Evolutionary conservation across 2,113 vertebrate genomes (phyloP).

Genomic region (Pterophyllum scalare): DNA sequence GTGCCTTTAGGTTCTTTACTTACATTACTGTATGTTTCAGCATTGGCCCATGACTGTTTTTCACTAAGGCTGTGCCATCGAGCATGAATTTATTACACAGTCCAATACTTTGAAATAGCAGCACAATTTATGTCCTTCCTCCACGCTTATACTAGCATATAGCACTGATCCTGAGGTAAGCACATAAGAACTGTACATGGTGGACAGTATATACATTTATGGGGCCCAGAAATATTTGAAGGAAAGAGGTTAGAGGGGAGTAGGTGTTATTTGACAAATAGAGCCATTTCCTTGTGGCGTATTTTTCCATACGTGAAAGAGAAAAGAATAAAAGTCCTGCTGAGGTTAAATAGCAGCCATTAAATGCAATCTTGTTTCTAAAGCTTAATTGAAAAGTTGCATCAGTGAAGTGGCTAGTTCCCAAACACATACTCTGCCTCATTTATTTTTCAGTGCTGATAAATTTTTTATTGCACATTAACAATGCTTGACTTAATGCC

Average conservation of each 20-base stretch:
- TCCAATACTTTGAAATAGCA: conserved; percentile 3
- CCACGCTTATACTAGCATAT: not conserved
- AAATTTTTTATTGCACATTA: conserved; percentile 79
- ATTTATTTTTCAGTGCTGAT: conserved; percentile 78
- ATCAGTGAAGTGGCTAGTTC: conserved; percentile 57
- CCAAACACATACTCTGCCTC: conserved; percentile 66
- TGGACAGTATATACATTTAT: not conserved
- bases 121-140: not conserved
- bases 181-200: not conserved
- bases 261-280: conserved; percentile 23
- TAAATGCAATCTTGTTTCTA: conserved; percentile 48
- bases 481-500: conserved; percentile 68
- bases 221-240: conserved; percentile 10
- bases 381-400: conserved; percentile 61
- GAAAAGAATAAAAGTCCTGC: conserved; percentile 40
- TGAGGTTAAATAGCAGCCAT: conserved; percentile 47
- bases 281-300: conserved; percentile 21
- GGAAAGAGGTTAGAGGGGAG: not conserved
- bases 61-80: not conserved
- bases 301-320: conserved; percentile 7
- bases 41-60: not conserved
- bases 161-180: conserved; percentile 4
- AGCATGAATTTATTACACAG: not conserved
- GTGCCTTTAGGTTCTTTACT: not conserved
- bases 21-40: not conserved